Evolutionary conservation across 2,888 invertebrate genomes (phyloP).

Genomic region (Polydrusus cervinus): DNA sequence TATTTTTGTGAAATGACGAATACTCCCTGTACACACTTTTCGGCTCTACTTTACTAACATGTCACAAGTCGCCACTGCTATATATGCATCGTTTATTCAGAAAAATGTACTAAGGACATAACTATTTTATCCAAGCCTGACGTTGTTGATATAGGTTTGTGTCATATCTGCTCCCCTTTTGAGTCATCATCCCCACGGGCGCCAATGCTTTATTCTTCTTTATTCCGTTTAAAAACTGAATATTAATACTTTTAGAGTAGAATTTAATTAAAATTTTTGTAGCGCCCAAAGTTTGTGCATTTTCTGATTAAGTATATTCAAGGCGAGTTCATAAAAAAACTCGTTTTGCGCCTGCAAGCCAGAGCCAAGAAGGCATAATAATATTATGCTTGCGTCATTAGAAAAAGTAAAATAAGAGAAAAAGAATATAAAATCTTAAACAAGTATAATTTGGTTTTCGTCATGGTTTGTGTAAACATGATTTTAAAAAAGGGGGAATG

Average conservation of each 20-base stretch:
- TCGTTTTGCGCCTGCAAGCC: slow-evolving; percentile 23
- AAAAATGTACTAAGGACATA: no score
- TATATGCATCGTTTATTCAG: no score
- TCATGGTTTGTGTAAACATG: slow-evolving; percentile 37
- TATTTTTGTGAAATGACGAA: no score
- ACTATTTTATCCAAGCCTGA: no score
- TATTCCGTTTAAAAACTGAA: slow-evolving; percentile 6
- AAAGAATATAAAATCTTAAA: neutral
- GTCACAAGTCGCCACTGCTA: no score
- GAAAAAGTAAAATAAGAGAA: slow-evolving; percentile 25
- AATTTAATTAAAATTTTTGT: slow-evolving; percentile 38
- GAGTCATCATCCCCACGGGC: no score
- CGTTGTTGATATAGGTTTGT: no score
- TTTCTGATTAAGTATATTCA: slow-evolving; percentile 33
- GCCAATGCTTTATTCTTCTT: neutral
- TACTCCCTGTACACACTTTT: no score
- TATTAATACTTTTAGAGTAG: slow-evolving; percentile 28
- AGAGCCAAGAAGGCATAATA: slow-evolving; percentile 29
- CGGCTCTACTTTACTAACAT: no score
- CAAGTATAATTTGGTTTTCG: slow-evolving; percentile 35
- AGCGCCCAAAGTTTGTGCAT: slow-evolving; percentile 22
- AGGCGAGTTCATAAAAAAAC: slow-evolving; percentile 35
- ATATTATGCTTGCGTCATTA: slow-evolving; percentile 26
- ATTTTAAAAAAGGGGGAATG: neutral
- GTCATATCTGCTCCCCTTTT: no score